Evolutionary conservation across 2,888 invertebrate genomes (phyloP), one percentile per base, ranked within the genome.

Genomic region (Masnerella sp.): DNA sequence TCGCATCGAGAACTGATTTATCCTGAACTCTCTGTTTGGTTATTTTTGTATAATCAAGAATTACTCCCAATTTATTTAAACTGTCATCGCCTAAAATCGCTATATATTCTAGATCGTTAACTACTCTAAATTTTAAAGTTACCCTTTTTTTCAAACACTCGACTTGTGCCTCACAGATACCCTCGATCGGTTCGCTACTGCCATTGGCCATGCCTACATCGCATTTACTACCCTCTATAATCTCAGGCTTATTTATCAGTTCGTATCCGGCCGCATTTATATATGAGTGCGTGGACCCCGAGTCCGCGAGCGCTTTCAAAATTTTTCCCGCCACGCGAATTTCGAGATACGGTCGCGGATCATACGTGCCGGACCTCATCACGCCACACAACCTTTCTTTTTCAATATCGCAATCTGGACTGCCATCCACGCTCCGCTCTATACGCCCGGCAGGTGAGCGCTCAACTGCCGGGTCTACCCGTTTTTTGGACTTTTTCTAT

Each of bases 211-310:
- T 30, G 5, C 4, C 25, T 25, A 25, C 25, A 5, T 4, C 25
- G 4, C 25, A 25, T 25, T 25, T 25, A 25, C 25, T 25, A 4
- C 7, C 25, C 4, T 5, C 7, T 7, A 7, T 25, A 5, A 4
- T 25, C 25, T 25, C 7, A 14, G 38, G 14, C 15, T 14, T 17
- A 1, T 3, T 2, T 11, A 11, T 17, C 18, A 17, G 17, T 17
- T 11, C 5, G 12, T 25, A 25, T 2, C 15, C 47, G 1, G 14
- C 11, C 1, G 2, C n/a, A 25, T 9, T 30, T 17, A 38, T 5
- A 22, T 38, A 54, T 9, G 38, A 38, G 9, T 54, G 38, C 1
- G 52, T 34, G 1, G 51, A 51, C 12, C 51, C 51, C 12, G 51
- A 34, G 17, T 51, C 51, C 12, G 34, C 5, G 12, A 51, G 18